A percentile compares a stretch with the other conserved stretches of the same genome.
phyloP scores from a whole-genome alignment of 2,113 vertebrate genomes.

The Zosterops pallidus region DNA sequence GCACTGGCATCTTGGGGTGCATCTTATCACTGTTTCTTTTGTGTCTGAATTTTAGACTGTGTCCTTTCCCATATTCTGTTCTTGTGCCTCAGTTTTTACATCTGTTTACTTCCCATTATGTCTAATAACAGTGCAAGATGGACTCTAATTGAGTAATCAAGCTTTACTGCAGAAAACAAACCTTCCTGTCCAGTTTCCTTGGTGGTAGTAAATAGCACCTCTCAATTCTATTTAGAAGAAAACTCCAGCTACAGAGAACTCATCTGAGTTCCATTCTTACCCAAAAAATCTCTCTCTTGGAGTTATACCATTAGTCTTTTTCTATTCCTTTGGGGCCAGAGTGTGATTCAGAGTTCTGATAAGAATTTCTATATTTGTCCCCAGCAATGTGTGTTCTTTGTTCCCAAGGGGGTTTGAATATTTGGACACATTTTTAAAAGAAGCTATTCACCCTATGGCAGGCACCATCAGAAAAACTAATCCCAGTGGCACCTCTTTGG shows the following conservation, averaged over 20 bases:
- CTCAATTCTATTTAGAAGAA: background rate
- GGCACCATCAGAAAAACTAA: background rate
- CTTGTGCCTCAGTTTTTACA: background rate
- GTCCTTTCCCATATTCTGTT: background rate
- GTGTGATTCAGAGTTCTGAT: background rate
- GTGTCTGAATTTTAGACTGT: background rate
- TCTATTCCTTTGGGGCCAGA: background rate
- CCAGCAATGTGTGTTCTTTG: background rate
- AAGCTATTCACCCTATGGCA: background rate
- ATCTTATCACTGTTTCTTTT: background rate
- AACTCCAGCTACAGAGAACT: background rate
- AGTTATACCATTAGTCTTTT: background rate
- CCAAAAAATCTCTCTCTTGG: background rate
- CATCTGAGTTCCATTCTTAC: background rate
- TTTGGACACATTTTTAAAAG: background rate
- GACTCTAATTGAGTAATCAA: background rate
- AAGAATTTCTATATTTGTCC: background rate
- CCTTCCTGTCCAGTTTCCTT: background rate
- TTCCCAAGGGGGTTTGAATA: background rate
- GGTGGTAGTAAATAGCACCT: background rate
- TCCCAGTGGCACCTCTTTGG: background rate
- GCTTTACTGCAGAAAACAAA: background rate
- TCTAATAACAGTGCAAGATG: background rate
- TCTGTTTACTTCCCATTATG: background rate
- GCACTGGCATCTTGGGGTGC: background rate